Conservation (phyloP, 2,888 invertebrate genomes). For the Temnothorax unifasciatus region DNA sequence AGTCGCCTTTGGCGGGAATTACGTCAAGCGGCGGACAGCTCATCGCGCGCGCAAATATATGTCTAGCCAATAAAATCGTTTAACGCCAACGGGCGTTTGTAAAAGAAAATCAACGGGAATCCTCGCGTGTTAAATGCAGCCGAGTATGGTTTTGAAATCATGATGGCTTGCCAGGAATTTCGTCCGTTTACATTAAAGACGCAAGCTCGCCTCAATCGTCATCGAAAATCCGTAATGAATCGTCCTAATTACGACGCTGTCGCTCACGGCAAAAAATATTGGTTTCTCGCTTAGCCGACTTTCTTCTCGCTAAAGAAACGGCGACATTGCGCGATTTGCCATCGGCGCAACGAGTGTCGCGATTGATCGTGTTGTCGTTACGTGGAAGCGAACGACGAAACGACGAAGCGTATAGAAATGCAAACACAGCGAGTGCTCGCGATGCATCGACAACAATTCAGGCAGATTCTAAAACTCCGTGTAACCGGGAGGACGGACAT, state of each 20-base stretch:
- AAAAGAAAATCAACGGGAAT: slow-evolving; percentile 40
- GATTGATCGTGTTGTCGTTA: slow-evolving; percentile 30
- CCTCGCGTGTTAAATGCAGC: background rate
- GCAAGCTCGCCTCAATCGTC: background rate
- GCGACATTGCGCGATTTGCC: slow-evolving; percentile 6
- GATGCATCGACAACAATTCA: slow-evolving; percentile 8
- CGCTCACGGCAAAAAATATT: background rate
- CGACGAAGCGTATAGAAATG: slow-evolving; percentile 7
- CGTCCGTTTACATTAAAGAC: background rate
- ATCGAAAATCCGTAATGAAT: slow-evolving; percentile 1
- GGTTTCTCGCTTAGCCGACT: background rate
- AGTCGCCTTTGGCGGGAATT: slow-evolving; percentile 68
- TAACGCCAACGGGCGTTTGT: slow-evolving; percentile 58
- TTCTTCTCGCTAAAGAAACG: slow-evolving; percentile 9
- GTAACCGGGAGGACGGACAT: background rate
- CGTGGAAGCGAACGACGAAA: slow-evolving; percentile 16
- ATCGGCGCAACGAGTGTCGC: slow-evolving; percentile 3
- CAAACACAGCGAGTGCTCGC: slow-evolving; percentile 3
- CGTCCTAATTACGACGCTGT: slow-evolving; percentile 10
- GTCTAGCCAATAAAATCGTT: slow-evolving; percentile 60
- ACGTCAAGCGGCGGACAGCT: slow-evolving; percentile 60
- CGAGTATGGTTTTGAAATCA: background rate
- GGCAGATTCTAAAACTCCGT: background rate
- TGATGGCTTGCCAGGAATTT: background rate
- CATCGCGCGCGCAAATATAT: slow-evolving; percentile 30